These are phyloP conservation scores for Porphyrio hochstetteri DNA, from an alignment of 2,113 vertebrate genomes.

Conservation along the genomic window DNA sequence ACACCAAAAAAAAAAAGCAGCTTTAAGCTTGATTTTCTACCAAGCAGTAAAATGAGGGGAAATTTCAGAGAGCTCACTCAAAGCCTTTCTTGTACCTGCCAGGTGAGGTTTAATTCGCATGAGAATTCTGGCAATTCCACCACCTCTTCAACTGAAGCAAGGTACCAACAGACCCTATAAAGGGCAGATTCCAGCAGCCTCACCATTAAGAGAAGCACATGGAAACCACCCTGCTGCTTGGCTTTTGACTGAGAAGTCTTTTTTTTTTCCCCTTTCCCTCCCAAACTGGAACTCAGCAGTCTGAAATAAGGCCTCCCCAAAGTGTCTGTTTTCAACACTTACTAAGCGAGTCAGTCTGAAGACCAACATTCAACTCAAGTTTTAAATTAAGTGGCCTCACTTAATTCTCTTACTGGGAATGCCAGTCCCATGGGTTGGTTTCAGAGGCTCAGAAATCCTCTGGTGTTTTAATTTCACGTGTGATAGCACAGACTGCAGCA, in stretches of 20 bases:
- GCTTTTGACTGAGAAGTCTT: not conserved
- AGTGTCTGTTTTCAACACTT: not conserved
- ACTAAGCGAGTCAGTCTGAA: not conserved
- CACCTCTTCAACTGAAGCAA: not conserved
- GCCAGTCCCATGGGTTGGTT: not conserved
- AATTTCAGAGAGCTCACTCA: not conserved
- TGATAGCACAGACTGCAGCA: not conserved
- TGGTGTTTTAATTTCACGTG: not conserved
- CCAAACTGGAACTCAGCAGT: not conserved
- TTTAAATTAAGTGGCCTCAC: not conserved
- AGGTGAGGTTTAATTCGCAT: not conserved
- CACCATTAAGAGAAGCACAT: not conserved
- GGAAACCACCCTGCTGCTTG: not conserved
- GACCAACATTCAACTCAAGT: not conserved
- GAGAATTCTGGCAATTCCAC: not conserved
- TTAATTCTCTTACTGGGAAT: not conserved
- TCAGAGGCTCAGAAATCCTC: not conserved
- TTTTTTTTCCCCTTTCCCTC: not conserved
- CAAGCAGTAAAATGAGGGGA: not conserved
- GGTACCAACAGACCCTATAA: not conserved
- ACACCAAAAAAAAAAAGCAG: not conserved
- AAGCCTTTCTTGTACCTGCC: not conserved
- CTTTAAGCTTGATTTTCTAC: not conserved
- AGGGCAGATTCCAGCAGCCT: not conserved
- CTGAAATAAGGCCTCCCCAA: not conserved